Base-by-base conservation (phyloP, 2,113 vertebrate genomes). In the Spermophilus dauricus region DNA sequence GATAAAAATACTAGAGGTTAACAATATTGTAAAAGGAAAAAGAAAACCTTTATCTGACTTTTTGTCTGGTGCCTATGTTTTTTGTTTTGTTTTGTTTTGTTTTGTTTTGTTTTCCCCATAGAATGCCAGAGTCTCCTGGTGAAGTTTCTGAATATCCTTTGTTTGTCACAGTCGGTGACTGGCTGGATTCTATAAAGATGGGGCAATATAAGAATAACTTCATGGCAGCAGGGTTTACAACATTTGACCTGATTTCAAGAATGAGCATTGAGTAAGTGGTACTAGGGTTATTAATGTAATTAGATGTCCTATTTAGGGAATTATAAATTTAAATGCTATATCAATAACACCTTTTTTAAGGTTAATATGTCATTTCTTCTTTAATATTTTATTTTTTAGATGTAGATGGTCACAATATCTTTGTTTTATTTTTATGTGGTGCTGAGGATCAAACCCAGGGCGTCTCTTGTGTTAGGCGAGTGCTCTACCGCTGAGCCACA, bases 181-280 rank as follows among this genome's bases (percentile, higher is more conserved):
- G 99, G 99, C 98, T 99, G 98, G 99, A 99, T 98, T 99, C 99
- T 96, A 99, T 99, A 98, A 99, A 99, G 98, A 99, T 99, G 99
- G 99, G 99, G 98, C 99, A 99, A 98, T 99, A 99, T 98, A 99
- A 99, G 98, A 99, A 98, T 98, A 99, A 99, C 98, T 99, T 99
- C 98, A 99, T 99, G 99, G 99, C 99, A 94, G 99, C 99, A 86
- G 99, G 99, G 95, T 99, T 99, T 99, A 99, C 99, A 92, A 99
- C 99, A 72, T 98, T 99, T 99, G 99, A 99, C 98, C 98, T 99
- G 96, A 99, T 99, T 98, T 99, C 99, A 93, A 99, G 99, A 98
- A 99, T 99, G 99, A 99, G 96, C 98, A 99, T 99, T 96, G 99
- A 99, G 99, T 99, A 99, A 99, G 99, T 99, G 85, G 8, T 86